Evolutionary conservation across 2,888 invertebrate genomes (phyloP), one percentile per base, ranked within the genome.

Genomic region (Pandemis corylana): DNA sequence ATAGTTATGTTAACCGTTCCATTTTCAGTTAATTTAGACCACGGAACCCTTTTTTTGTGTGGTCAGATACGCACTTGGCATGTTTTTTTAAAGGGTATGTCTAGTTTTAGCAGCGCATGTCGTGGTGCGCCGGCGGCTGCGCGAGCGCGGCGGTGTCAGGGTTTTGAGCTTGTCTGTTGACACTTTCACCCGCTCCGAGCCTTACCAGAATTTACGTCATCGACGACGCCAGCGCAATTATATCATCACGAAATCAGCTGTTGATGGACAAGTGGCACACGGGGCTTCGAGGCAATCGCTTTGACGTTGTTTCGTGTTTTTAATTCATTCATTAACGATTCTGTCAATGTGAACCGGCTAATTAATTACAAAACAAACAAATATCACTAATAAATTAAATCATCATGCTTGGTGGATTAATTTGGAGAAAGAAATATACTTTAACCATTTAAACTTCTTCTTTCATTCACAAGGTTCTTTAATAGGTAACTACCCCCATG

Each of bases 201-300:
- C 85, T 87, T 90, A 90, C 88, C 83, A 84, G 83, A 82, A 81
- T 89, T 92, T 89, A 89, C 91, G 90, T 92, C 91, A 91, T 77
- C 84, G 76, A 77, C 84, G 76, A 77, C 79, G 81, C 79, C 81
- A 76, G 79, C 80, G 83, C 89, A 90, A 91, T 92, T 92, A 90
- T 91, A 89, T 90, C 90, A 92, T 89, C 87, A 86, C 84, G 87
- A 89, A 90, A 90, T 90, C 87, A 89, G 87, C 88, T 87, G 88
- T 87, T 87, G 88, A 82, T 83, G 79, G 81, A 79, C 87, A 88
- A 88, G 84, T 88, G 82, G 87, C 85, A 87, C 87, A 85, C 80
- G 83, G 84, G 83, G 82, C 82, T 83, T 84, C 79, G 81, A 80
- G 80, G 80, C 70, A 51, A 72, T 67, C 49, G 61, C 65, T 75